A percentile compares a stretch with the other conserved stretches of the same genome.
Evolutionary conservation across 2,113 vertebrate genomes (phyloP).

Genomic region (Laticauda colubrina): DNA sequence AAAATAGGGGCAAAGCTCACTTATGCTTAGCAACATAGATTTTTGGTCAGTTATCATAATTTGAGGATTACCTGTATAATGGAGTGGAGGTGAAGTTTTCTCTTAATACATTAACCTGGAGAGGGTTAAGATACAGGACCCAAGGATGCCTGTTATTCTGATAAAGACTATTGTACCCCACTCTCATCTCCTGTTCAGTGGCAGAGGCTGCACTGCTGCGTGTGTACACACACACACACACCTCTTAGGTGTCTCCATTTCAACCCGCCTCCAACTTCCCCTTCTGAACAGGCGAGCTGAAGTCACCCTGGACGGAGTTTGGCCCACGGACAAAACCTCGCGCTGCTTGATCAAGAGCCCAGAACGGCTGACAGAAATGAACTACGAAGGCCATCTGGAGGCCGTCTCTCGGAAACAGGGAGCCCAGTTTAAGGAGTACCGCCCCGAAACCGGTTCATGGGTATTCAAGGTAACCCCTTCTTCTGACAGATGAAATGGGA

Average conservation of each 20-base stretch:
- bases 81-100: not conserved
- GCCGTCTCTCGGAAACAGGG: constrained; percentile 87
- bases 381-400: constrained; percentile 89
- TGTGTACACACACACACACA: not conserved
- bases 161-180: rapidly evolving
- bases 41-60: not conserved
- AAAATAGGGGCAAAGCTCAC: not conserved
- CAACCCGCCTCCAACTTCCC: rapidly evolving
- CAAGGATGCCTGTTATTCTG: not conserved
- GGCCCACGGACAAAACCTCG: constrained; percentile 93
- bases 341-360: constrained; percentile 88
- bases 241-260: rapidly evolving
- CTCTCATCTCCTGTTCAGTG: not conserved
- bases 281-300: constrained; percentile 74
- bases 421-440: constrained; percentile 92
- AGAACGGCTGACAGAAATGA: constrained; percentile 86
- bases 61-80: not conserved
- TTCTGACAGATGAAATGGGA: not conserved
- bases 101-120: not conserved
- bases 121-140: not conserved
- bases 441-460: constrained; percentile 94
- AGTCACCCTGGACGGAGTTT: constrained; percentile 93
- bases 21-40: not conserved
- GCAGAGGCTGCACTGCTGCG: not conserved
- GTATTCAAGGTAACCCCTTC: constrained; percentile 84